phyloP scores from a whole-genome alignment of 2,888 invertebrate species.

The Acrobasis consociella region DNA sequence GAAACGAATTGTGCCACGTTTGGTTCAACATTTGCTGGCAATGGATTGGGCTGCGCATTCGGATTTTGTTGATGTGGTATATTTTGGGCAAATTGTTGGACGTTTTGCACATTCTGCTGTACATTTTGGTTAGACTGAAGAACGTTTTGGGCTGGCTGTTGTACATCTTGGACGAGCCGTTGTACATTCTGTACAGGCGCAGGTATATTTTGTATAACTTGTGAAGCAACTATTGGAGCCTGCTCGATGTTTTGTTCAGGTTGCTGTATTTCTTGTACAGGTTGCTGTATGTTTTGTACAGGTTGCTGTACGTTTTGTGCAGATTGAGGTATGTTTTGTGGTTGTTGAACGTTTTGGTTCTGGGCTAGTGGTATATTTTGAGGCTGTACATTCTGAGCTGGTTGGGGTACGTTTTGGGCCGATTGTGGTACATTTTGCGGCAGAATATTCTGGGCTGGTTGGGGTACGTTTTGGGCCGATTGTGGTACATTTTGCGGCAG shows the following conservation, averaged over 20 bases:
- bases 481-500: constrained; percentile 6
- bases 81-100: constrained; percentile 20
- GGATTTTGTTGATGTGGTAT: constrained; percentile 6
- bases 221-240: constrained; percentile 9
- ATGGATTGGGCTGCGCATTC: constrained; percentile 11
- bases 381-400: constrained; percentile 12
- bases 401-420: constrained; percentile 1
- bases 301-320: neutral
- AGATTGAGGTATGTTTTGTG: neutral
- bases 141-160: constrained; percentile 18
- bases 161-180: constrained; percentile 12
- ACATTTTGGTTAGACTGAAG: too few species aligned
- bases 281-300: neutral
- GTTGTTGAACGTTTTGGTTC: constrained; percentile 20
- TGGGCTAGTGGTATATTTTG: neutral
- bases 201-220: neutral
- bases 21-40: constrained; percentile 17
- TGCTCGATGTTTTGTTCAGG: too few species aligned
- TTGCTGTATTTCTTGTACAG: too few species aligned
- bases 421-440: constrained; percentile 7
- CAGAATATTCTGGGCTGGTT: neutral
- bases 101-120: constrained; percentile 20
- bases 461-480: neutral
- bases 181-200: constrained; percentile 2
- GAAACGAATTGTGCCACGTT: constrained; percentile 25